Base-by-base conservation (phyloP, 2,797 vertebrate genomes). In the Vultur gryphus region DNA sequence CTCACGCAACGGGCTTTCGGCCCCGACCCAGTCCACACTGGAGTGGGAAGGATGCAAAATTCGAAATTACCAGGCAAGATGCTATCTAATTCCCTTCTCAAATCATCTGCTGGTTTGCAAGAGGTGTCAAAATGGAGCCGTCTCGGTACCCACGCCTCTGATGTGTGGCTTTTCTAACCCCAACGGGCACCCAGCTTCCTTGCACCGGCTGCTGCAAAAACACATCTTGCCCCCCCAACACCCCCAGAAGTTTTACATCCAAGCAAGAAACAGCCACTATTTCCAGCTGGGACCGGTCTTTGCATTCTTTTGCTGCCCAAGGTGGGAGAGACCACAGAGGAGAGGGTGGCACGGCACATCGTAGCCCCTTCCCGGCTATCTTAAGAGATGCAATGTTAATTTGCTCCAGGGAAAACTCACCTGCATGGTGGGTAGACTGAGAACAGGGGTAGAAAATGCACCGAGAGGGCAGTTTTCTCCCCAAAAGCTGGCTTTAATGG, bases 81-180 rank as follows among this genome's bases (percentile, higher is more conserved):
- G 15, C 4, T 11, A 1, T 2, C 16, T 14, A 16, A 65, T 4
- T 46, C 39, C 48, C 57, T 52, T 46, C 75, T 49, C 33, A 19
- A 16, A 65, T 19, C 58, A 37, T 4, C 58, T 3, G 0, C 23
- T 54, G 39, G 16, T 31, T 58, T 7, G 8, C 9, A 26, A 49
- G 49, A 71, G 5, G 15, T 18, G 25, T 13, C 26, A 44, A 8
- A 46, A 11, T 0, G 1, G 51, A 58, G n/a, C 29, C 3, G 0
- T 13, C n/a, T 15, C 2, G 0, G 33, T 26, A 11, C 24, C 28
- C 20, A 2, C 0, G 0, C 59, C 52, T 54, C 20, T 2, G 2
- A 39, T 9, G 24, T 5, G 10, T 1, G 37, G n/a, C 48, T 9
- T 71, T 37, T 24, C 35, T 21, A 51, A 13, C 6, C 16, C 31